Evolutionary conservation across 2,797 vertebrate genomes (phyloP), one percentile per base, ranked within the genome.

Genomic region (Cephalopachus bancanus): DNA sequence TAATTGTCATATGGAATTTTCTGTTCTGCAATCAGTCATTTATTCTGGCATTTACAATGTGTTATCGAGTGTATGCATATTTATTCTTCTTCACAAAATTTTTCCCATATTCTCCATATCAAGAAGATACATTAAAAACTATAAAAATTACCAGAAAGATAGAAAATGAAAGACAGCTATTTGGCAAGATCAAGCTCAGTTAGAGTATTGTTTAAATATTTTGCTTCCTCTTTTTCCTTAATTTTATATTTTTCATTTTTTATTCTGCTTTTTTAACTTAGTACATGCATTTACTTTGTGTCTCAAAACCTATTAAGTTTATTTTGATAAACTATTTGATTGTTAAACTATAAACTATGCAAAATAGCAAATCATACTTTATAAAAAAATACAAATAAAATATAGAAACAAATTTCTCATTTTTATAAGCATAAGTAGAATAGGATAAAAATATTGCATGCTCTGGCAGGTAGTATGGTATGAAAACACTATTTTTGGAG

Each of bases 301-400:
- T n/a, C 26, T 83, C 17, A 51, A 76, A 62, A 72, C 7, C 8
- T 57, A 76, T 91, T 65, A 76, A 11, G n/a, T 49, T 81, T 85
- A 80, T 37, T 96, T 96, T 33, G 71, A 10, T 83, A 72, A 92
- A 33, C 4, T 78, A 49, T 71, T 71, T 93, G 26, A 69, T 89
- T 51, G 10, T 51, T 62, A 89, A 94, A 59, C 19, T 81, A 59
- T 37, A 80, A 89, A 86, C 4, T 75, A 75, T 55, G 4, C 3
- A 72, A 87, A 20, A 91, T 69, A 90, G n/a, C 60, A 94, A 89
- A 71, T 79, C 55, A 91, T 5, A 89, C 51, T 74, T 91, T 60
- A 0, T 55, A 62, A 83, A 92, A 91, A 67, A 28, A 22, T 4
- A 79, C 1, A 83, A 51, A 33, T 87, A 64, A 62, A 5, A 60